Conservation (phyloP, 2,113 vertebrate genomes). For the Macrotis lagotis region DNA sequence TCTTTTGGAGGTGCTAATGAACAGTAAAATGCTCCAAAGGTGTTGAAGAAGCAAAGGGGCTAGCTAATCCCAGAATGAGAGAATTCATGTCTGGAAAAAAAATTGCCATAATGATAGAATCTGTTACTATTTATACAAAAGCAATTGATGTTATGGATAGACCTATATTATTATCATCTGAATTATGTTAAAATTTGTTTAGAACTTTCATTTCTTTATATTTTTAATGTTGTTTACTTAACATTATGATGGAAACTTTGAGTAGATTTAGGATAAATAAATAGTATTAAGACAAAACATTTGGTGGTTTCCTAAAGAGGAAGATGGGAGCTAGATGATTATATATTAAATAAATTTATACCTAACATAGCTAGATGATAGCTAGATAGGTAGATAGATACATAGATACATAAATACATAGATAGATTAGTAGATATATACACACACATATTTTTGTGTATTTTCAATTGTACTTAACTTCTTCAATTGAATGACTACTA, state of each 20-base stretch:
- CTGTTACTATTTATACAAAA: not conserved
- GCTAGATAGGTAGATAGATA: too few species aligned
- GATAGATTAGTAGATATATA: too few species aligned
- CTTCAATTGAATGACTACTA: too few species aligned
- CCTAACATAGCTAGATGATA: too few species aligned
- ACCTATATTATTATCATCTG: not conserved
- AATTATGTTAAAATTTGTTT: constrained; percentile 13
- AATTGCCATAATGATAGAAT: not conserved
- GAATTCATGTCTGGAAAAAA: constrained; percentile 15
- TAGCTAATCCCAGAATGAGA: not conserved
- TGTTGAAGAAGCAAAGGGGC: not conserved
- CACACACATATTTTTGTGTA: too few species aligned
- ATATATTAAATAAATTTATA: not conserved
- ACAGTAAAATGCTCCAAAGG: constrained; percentile 64
- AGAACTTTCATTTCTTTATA: not conserved
- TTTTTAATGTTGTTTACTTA: not conserved
- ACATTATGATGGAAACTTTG: not conserved
- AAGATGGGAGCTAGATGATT: not conserved
- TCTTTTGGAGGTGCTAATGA: constrained; percentile 63
- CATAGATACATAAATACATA: too few species aligned
- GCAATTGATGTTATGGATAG: not conserved
- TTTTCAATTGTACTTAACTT: too few species aligned
- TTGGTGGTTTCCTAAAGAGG: not conserved
- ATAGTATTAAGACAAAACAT: not conserved
- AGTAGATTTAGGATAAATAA: not conserved